Evolutionary conservation across 2,113 vertebrate genomes (phyloP), one percentile per base, ranked within the genome.

Genomic region (Pseudorhombus dupliciocellatus): DNA sequence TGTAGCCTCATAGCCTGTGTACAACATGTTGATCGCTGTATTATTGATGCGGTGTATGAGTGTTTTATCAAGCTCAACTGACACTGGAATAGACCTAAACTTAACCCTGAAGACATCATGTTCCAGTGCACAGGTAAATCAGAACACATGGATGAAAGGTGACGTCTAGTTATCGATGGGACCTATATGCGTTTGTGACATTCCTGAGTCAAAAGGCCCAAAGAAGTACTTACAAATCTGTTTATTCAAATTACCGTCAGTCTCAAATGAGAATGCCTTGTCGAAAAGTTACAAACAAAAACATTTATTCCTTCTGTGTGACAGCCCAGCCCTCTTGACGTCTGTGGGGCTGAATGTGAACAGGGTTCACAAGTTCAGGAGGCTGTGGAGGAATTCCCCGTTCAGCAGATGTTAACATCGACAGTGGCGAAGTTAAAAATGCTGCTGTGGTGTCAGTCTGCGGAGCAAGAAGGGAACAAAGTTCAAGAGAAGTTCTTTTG

Each of bases 21-120:
- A 64, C 10, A 52, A 22, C 87, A 80, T 59, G 71, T 71, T 82
- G 73, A 85, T 73, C 31, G 2, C 61, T 89, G 24, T 69, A 85
- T 89, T 85, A 88, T 89, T 89, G 51, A 85, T 81, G 83, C 7
- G 16, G 21, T 30, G 55, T 72, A 42, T 51, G 14, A 68, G 25
- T 8, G 69, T 72, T 80, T 71, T 44, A 66, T 75, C 52, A 37
- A 62, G 65, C 73, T 69, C 44, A 18, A 15, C 42, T 58, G 12
- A 34, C 51, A 40, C 18, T 73, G 59, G 81, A 59, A 76, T 64
- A 34, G 65, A 78, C 57, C 84, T 77, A 73, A 73, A 64, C 57
- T 56, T 75, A 66, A 66, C 74, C 59, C 53, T 51, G 14, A 48
- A 58, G 66, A 59, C 4, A 24, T 50, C 21, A 31, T 25, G 26